Evolutionary conservation across 2,797 vertebrate species (phyloP).

Genomic region (Choloepus didactylus): DNA sequence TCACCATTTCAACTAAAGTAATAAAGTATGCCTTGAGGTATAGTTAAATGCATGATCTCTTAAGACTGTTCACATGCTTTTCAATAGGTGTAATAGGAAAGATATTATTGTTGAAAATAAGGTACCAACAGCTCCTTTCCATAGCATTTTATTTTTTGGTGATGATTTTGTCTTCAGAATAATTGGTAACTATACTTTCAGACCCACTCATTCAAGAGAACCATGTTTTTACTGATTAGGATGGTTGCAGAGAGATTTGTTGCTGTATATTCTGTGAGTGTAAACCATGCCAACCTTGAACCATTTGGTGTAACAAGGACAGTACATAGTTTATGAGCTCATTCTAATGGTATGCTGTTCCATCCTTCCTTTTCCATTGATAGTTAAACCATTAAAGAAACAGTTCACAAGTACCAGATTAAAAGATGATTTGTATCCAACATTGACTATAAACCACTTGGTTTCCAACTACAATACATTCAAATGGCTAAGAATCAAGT

Average conservation of each 20-base stretch:
- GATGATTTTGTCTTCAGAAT: slow-evolving; percentile 82
- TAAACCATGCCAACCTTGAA: slow-evolving; percentile 68
- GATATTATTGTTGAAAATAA: slow-evolving; percentile 70
- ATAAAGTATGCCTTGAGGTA: slow-evolving; percentile 82
- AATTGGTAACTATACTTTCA: slow-evolving; percentile 82
- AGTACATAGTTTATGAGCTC: slow-evolving; percentile 80
- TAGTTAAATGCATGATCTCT: slow-evolving; percentile 85
- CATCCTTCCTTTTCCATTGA: slow-evolving; percentile 84
- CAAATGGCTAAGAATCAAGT: slow-evolving; percentile 84
- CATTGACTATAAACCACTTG: slow-evolving; percentile 78
- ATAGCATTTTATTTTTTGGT: slow-evolving; percentile 81
- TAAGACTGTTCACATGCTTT: slow-evolving; percentile 80
- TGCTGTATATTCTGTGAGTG: slow-evolving; percentile 74
- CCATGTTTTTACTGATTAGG: slow-evolving; percentile 65
- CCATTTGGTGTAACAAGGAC: slow-evolving; percentile 66
- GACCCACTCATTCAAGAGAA: slow-evolving; percentile 72
- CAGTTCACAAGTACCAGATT: slow-evolving; percentile 82
- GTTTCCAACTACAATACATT: slow-evolving; percentile 81
- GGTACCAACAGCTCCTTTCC: slow-evolving; percentile 72
- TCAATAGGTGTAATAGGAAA: slow-evolving; percentile 64
- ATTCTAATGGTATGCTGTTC: slow-evolving; percentile 82
- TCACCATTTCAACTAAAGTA: slow-evolving; percentile 85
- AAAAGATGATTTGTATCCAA: slow-evolving; percentile 82
- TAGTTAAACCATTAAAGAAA: slow-evolving; percentile 85
- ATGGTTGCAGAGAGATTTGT: slow-evolving; percentile 73